Conservation (phyloP, 2,113 vertebrate species). For the Oryzias curvinotus region DNA sequence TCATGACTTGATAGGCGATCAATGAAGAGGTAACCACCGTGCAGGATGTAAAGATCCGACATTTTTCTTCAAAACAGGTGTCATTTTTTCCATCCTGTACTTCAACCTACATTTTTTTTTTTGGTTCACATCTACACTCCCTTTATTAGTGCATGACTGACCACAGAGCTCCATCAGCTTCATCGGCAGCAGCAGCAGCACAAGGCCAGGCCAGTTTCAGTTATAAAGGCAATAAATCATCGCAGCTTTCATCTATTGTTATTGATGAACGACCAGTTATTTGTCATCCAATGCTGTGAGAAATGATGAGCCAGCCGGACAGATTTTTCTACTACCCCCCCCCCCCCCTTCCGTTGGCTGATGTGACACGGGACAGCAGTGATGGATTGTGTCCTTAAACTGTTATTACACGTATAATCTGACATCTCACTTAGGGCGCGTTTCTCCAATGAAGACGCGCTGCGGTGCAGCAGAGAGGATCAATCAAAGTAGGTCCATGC, state of each 20-base stretch:
- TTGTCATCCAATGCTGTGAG: conserved; percentile 95
- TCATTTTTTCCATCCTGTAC: background rate
- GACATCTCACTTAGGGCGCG: conserved; percentile 87
- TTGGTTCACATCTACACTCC: background rate
- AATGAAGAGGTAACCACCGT: conserved; percentile 3
- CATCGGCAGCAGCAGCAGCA: background rate
- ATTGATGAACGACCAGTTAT: conserved; percentile 99
- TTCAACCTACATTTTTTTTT: background rate
- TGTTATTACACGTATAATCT: conserved; percentile 98
- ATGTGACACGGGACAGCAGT: conserved; percentile 84
- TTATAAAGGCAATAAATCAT: conserved; percentile 94
- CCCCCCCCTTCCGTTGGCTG: conserved; percentile 47
- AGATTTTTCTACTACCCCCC: conserved; percentile 58
- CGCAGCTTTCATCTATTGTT: conserved; percentile 98
- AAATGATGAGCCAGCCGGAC: conserved; percentile 94
- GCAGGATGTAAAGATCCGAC: background rate
- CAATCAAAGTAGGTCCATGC: background rate
- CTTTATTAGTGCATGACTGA: conserved; percentile 77
- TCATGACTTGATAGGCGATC: conserved; percentile 40
- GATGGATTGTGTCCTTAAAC: conserved; percentile 99
- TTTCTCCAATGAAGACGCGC: conserved; percentile 30
- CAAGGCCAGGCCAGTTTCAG: conserved; percentile 28
- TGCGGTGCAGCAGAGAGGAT: conserved; percentile 59
- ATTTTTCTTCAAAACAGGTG: background rate
- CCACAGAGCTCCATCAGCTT: conserved; percentile 81